Conservation (phyloP, 1,140 invertebrate species). For the Papilio machaon region DNA sequence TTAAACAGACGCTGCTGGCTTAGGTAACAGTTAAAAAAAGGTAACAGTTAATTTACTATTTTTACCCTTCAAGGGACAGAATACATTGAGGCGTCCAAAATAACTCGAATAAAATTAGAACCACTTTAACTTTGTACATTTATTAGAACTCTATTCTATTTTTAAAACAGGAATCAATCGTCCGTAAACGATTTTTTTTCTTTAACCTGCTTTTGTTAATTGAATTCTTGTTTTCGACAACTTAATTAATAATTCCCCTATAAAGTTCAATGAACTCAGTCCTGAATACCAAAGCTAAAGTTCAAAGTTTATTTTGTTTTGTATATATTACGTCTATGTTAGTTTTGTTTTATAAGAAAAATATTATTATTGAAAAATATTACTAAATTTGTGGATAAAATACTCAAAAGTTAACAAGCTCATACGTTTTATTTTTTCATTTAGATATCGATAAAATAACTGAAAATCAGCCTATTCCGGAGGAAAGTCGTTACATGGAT, state of each 20-base stretch:
- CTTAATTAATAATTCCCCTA: background rate
- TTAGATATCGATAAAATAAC: too few species aligned
- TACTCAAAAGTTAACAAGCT: background rate
- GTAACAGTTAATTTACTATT: background rate
- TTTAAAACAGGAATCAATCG: slow-evolving; percentile 6
- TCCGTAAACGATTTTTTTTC: background rate
- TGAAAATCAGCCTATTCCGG: too few species aligned
- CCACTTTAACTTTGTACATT: slow-evolving; percentile 3
- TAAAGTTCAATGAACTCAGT: background rate
- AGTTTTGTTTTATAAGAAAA: background rate
- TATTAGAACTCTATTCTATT: background rate
- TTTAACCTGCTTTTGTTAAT: slow-evolving; percentile 16
- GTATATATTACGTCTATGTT: background rate
- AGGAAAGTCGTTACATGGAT: too few species aligned
- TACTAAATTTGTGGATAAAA: background rate
- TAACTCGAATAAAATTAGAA: background rate
- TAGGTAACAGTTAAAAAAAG: background rate
- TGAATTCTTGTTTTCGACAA: background rate
- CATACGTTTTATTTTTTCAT: too few species aligned
- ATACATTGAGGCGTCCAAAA: background rate
- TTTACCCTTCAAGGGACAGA: background rate
- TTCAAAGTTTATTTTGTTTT: background rate
- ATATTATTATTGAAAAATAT: background rate
- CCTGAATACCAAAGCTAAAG: background rate
- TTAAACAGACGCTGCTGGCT: background rate